phyloP scores from a whole-genome alignment of 2,888 invertebrate genomes.

The Ditula angustiorana region DNA sequence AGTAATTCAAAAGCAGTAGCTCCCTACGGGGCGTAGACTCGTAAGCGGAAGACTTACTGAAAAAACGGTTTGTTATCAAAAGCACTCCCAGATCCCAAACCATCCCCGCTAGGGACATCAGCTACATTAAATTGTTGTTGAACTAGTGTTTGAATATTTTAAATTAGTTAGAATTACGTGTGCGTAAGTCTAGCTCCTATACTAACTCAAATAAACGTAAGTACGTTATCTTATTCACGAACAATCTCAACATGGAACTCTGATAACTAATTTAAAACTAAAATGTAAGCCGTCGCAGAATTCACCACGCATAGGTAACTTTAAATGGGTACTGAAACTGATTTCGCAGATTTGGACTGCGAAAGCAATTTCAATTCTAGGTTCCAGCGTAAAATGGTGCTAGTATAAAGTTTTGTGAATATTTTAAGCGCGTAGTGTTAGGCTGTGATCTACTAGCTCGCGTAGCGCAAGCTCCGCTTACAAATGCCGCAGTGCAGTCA shows the following conservation, averaged over 20 bases:
- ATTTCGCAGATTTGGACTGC: neutral
- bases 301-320: neutral
- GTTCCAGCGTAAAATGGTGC: neutral
- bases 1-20: too few species aligned
- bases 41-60: too few species aligned
- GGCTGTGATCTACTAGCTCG: slow-evolving; percentile 3
- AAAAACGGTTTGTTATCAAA: too few species aligned
- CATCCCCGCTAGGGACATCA: too few species aligned
- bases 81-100: too few species aligned
- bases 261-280: neutral
- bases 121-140: too few species aligned
- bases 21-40: too few species aligned
- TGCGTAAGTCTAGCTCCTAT: too few species aligned
- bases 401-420: slow-evolving; percentile 6
- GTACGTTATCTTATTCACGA: neutral
- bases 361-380: slow-evolving; percentile 7
- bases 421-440: slow-evolving; percentile 4
- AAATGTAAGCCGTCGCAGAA: neutral
- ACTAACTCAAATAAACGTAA: neutral
- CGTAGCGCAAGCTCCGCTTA: slow-evolving; percentile 5
- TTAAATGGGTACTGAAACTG: neutral
- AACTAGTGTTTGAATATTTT: too few species aligned
- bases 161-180: too few species aligned
- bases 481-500: slow-evolving; percentile 33
- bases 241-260: neutral